Evolutionary conservation across 2,113 vertebrate genomes (phyloP).

Genomic region (Xiphophorus hellerii): DNA sequence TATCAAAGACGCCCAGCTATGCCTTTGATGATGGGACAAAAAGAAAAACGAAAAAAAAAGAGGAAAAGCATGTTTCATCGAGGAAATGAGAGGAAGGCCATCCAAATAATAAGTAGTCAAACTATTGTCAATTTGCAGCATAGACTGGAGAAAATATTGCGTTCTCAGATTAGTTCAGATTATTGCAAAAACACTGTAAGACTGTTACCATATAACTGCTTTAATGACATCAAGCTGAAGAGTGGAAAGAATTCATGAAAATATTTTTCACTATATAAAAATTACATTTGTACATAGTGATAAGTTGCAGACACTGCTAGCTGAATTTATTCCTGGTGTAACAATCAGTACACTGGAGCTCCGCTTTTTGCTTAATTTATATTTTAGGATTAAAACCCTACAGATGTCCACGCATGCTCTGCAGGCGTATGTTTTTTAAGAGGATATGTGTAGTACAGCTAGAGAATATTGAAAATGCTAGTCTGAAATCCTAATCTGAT

Average conservation of each 20-base stretch:
- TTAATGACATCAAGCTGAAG: not conserved
- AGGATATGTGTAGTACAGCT: constrained; percentile 80
- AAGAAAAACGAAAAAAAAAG: constrained; percentile 22
- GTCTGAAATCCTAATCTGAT: constrained; percentile 78
- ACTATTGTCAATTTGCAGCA: constrained; percentile 61
- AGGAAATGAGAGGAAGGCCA: constrained; percentile 59
- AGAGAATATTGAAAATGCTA: constrained; percentile 78
- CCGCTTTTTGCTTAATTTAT: constrained; percentile 54
- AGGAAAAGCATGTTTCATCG: constrained; percentile 68
- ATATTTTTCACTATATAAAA: not conserved
- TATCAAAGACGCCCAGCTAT: constrained; percentile 88
- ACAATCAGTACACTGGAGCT: constrained; percentile 20
- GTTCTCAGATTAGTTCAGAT: constrained; percentile 45
- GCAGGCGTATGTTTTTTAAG: constrained; percentile 75
- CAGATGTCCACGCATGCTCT: constrained; percentile 70
- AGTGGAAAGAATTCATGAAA: not conserved
- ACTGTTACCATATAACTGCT: constrained; percentile 23
- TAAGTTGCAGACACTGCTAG: constrained; percentile 25
- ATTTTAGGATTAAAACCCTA: constrained; percentile 71
- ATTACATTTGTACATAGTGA: not conserved
- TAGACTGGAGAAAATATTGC: constrained; percentile 17
- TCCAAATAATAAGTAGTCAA: constrained; percentile 64
- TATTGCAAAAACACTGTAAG: constrained; percentile 38
- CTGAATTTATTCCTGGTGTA: constrained; percentile 1
- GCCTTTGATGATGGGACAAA: constrained; percentile 83